Evolutionary conservation across 2,888 invertebrate genomes (phyloP).

Genomic region (Lagria hirta): DNA sequence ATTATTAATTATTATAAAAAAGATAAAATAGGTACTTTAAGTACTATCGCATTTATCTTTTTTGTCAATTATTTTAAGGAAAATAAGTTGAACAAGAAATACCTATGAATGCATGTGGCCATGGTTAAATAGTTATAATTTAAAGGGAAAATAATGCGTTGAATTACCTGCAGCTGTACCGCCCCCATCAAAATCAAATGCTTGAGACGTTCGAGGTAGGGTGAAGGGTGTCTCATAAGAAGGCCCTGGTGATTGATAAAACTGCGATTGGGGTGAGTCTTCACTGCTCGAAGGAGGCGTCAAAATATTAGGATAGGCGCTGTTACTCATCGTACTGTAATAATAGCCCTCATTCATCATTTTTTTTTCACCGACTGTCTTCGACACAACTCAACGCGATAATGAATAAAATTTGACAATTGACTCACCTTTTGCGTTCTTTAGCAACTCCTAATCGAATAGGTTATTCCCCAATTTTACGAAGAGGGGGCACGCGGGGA

Average conservation of each 20-base stretch:
- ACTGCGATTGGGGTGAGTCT: slow-evolving; percentile 43
- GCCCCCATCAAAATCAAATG: slow-evolving; percentile 9
- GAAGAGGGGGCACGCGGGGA: slow-evolving; percentile 24
- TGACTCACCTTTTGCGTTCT: slow-evolving; percentile 7
- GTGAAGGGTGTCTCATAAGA: slow-evolving; percentile 13
- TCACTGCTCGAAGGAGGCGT: slow-evolving; percentile 48
- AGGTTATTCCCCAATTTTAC: slow-evolving; percentile 38
- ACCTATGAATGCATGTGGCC: not conserved
- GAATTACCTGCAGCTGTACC: slow-evolving; percentile 1
- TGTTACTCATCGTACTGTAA: too few species aligned
- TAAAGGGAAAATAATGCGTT: not conserved
- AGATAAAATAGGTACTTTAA: too few species aligned
- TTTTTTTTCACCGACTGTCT: too few species aligned
- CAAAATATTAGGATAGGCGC: slow-evolving; percentile 42
- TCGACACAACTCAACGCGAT: too few species aligned
- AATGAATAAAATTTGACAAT: slow-evolving; percentile 3
- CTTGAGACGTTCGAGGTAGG: slow-evolving; percentile 10
- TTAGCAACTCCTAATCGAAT: slow-evolving; percentile 21
- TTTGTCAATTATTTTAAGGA: too few species aligned
- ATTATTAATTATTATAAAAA: too few species aligned
- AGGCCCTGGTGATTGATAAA: slow-evolving; percentile 37
- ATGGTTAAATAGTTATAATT: too few species aligned
- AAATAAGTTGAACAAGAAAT: not conserved
- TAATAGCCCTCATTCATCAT: too few species aligned
- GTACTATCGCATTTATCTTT: too few species aligned